These are phyloP conservation scores for Hedya salicella DNA, from an alignment of 2,888 invertebrate genomes.

Conservation along the genomic window DNA sequence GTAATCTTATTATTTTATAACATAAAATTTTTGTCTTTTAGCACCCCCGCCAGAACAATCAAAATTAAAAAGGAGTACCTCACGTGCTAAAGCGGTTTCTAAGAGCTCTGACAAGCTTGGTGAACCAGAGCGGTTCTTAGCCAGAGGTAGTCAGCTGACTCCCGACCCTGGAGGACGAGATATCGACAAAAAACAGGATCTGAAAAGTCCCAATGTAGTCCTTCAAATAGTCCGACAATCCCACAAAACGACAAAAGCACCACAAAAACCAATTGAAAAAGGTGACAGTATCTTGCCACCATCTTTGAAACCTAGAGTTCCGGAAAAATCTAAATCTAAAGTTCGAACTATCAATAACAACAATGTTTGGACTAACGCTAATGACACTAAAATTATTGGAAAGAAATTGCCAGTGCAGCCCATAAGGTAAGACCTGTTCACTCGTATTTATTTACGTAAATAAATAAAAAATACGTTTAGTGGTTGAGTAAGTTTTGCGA, in stretches of 20 bases:
- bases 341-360: slow-evolving; percentile 79
- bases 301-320: slow-evolving; percentile 65
- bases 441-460: slow-evolving; percentile 32
- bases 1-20: too few relatives aligned
- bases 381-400: slow-evolving; percentile 59
- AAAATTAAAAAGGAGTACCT: slow-evolving; percentile 59
- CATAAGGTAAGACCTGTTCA: slow-evolving; percentile 68
- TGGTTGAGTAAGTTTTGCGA: slow-evolving; percentile 54
- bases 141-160: slow-evolving; percentile 58
- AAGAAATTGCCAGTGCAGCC: slow-evolving; percentile 59
- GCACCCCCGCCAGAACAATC: slow-evolving; percentile 57
- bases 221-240: slow-evolving; percentile 75
- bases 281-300: slow-evolving; percentile 66
- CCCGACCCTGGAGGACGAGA: slow-evolving; percentile 64
- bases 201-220: slow-evolving; percentile 66
- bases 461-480: slow-evolving; percentile 37
- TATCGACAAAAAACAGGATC: slow-evolving; percentile 58
- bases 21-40: slow-evolving; percentile 48
- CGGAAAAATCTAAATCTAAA: slow-evolving; percentile 65
- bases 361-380: slow-evolving; percentile 73
- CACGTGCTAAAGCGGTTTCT: slow-evolving; percentile 58
- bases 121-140: slow-evolving; percentile 66
- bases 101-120: slow-evolving; percentile 59
- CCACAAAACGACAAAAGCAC: slow-evolving; percentile 60
- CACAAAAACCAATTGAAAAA: slow-evolving; percentile 44